Evolutionary conservation across 2,888 invertebrate species (phyloP), one percentile per base, ranked within the genome.

Genomic region (Lithophane semibrunnea): DNA sequence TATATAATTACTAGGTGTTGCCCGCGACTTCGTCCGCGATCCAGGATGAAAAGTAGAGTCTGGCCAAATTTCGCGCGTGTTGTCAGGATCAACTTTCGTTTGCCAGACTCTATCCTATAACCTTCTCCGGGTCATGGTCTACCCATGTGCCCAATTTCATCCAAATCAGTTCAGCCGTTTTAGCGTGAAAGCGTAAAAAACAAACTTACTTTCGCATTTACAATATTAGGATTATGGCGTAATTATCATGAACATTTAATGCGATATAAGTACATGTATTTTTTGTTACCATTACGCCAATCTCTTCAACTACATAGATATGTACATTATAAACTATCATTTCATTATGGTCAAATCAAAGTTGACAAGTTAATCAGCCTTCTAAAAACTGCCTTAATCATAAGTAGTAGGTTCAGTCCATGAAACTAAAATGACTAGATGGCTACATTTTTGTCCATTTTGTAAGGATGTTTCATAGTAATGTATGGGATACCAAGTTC

Each of bases 401-500:
- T 64, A 68, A 42, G 79, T 81, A 56, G 24, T 44, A 67, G 47
- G 21, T 56, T 65, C 58, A 72, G n/a, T 54, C 67, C 42, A 42
- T 49, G 12, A 37, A 63, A 69, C 13, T 24, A 49, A 78, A 68
- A 64, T 64, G 63, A 74, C 92, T 96, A 97, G 83, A 97, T 97
- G 44, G 95, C 96, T 73, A 96, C 88, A 83, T 97, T 95, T 72
- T 91, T 93, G 87, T 97, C 94, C 71, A 93, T 92, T 84, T 95
- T 97, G 86, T 95, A 96, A 29, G 97, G 97, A 92, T 97, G 97
- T 92, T 97, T 97, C 74, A 98, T 97, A 10, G 97, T 97, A 79
- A 98, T 97, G 88, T 98, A 98, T 0, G 98, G 98, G 88, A 98
- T 97, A 49, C 98, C 98, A 54, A 98, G 96, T 94, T 98, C 98